Evolutionary conservation across 2,113 vertebrate species (phyloP).

Genomic region (Rhabdornis inornatus): DNA sequence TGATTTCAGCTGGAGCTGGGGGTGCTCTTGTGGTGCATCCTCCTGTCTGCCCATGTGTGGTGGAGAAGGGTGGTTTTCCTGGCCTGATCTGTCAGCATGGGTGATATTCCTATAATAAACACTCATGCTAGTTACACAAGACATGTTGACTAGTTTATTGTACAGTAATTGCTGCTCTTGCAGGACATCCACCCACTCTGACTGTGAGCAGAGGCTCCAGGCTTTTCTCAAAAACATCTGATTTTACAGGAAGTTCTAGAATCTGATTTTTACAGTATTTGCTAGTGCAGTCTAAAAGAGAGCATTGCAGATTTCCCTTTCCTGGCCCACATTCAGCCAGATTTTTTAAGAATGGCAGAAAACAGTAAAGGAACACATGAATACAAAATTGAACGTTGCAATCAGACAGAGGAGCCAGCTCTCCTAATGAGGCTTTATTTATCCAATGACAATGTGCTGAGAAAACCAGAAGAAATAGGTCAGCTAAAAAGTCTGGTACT

Average conservation of each 20-base stretch:
- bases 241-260: background rate
- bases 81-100: background rate
- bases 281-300: background rate
- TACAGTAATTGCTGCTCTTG: constrained; percentile 16
- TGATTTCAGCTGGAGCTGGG: background rate
- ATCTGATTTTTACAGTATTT: background rate
- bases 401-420: background rate
- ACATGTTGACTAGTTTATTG: constrained; percentile 13
- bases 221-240: background rate
- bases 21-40: background rate
- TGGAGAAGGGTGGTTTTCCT: background rate
- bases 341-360: background rate
- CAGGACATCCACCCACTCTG: constrained; percentile 14
- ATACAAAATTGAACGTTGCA: background rate
- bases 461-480: constrained; percentile 36
- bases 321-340: background rate
- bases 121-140: background rate
- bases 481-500: background rate
- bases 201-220: background rate
- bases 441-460: background rate
- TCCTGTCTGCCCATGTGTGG: background rate
- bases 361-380: background rate
- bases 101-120: background rate
- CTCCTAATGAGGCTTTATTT: constrained; percentile 25
- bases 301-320: background rate